Evolutionary conservation across 1,140 invertebrate genomes (phyloP).

Genomic region (Condylostylus longicornis): DNA sequence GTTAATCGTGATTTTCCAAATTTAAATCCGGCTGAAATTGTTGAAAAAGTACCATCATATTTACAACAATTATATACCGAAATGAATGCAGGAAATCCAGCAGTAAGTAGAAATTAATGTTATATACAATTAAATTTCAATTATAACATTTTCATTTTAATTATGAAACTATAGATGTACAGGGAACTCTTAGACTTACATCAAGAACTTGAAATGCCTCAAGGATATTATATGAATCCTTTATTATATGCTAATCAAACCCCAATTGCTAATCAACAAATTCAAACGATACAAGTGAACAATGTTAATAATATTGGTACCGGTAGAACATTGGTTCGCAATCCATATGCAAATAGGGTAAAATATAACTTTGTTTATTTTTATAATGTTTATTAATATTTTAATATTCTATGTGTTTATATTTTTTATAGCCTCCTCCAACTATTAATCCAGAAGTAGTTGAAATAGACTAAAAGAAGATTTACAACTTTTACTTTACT

Average conservation of each 20-base stretch:
- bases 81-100: conserved; percentile 29
- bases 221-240: conserved; percentile 30
- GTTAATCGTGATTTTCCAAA: conserved; percentile 25
- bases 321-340: no score
- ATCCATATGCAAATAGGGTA: no score
- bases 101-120: conserved; percentile 7
- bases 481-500: no score
- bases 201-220: conserved; percentile 22
- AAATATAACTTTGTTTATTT: no score
- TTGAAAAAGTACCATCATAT: conserved; percentile 25
- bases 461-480: no score
- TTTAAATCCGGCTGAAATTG: conserved; percentile 21
- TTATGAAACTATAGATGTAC: conserved; percentile 12
- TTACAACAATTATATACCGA: conserved; percentile 27
- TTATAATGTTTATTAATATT: no score
- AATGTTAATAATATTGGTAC: no score
- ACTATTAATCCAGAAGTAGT: no score
- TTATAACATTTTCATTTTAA: not conserved
- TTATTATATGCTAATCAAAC: conserved; percentile 28
- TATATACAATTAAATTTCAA: not conserved
- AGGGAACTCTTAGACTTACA: conserved; percentile 25
- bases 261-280: no score
- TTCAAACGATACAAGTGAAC: no score
- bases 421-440: no score
- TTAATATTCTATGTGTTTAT: no score